phyloP scores from a whole-genome alignment of 2,888 invertebrate species.

The Ditula angustiorana region DNA sequence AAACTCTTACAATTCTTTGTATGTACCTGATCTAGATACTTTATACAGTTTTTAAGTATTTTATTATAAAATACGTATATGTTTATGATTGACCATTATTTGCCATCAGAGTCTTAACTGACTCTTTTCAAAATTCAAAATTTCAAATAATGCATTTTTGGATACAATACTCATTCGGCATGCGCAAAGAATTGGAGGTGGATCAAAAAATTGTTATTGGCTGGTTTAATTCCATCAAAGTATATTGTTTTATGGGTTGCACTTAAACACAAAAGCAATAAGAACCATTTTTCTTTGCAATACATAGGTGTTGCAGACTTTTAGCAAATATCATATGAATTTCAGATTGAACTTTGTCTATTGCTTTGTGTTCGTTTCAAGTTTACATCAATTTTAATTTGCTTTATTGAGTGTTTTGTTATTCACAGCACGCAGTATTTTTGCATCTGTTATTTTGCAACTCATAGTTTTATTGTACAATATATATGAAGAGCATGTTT shows the following conservation, averaged over 20 bases:
- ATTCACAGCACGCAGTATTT: conserved; percentile 11
- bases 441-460: conserved; percentile 1
- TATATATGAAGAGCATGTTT: too few species aligned
- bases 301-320: too few species aligned
- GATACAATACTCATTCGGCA: conserved; percentile 72
- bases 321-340: too few species aligned
- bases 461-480: too few species aligned
- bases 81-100: conserved; percentile 39
- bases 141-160: conserved; percentile 62
- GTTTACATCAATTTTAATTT: neutral
- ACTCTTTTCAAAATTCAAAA: conserved; percentile 76
- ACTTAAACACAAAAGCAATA: neutral
- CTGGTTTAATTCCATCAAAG: neutral
- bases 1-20: neutral
- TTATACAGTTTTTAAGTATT: neutral
- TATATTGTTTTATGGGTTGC: conserved; percentile 6
- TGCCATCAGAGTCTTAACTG: conserved; percentile 77
- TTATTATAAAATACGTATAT: conserved; percentile 33
- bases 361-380: neutral
- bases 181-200: conserved; percentile 80
- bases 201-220: conserved; percentile 49
- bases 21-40: neutral
- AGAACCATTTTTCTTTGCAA: neutral
- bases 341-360: neutral
- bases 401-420: neutral